Evolutionary conservation across 2,888 invertebrate genomes (phyloP).

Genomic region (Eretmocerus hayati): DNA sequence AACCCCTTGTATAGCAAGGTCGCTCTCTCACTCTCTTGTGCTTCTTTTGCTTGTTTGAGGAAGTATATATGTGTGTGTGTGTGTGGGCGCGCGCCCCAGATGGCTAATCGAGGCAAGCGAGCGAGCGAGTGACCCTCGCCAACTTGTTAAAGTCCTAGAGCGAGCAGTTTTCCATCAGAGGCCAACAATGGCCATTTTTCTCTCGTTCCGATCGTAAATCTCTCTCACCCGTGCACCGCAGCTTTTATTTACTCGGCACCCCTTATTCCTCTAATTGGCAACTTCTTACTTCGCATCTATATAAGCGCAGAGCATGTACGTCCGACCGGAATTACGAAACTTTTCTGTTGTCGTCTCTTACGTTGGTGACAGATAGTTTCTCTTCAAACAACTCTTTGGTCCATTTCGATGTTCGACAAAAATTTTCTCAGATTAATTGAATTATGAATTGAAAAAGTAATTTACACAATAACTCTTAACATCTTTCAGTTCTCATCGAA

Average conservation of each 20-base stretch:
- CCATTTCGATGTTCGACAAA: no score
- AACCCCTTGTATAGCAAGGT: no score
- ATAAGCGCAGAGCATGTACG: no score
- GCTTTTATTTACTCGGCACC: constrained; percentile 8
- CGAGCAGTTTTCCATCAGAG: neutral
- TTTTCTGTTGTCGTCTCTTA: no score
- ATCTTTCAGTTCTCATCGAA: no score
- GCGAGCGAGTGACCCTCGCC: constrained; percentile 16
- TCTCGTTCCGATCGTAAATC: constrained; percentile 12
- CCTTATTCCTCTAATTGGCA: constrained; percentile 10
- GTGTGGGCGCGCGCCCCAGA: neutral
- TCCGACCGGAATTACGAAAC: no score
- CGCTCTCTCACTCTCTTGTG: neutral
- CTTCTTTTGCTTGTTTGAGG: constrained; percentile 20
- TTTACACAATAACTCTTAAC: no score
- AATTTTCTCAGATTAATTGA: no score
- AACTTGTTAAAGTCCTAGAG: constrained; percentile 16
- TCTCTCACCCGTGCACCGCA: neutral
- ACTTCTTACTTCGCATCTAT: no score
- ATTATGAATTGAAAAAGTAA: no score
- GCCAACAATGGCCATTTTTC: constrained; percentile 10
- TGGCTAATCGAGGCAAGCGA: constrained; percentile 16
- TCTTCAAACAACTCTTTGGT: no score
- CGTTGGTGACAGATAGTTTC: no score
- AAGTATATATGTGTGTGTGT: constrained; percentile 8